Evolutionary conservation across 2,113 vertebrate species (phyloP).

Genomic region (Dipodomys spectabilis): DNA sequence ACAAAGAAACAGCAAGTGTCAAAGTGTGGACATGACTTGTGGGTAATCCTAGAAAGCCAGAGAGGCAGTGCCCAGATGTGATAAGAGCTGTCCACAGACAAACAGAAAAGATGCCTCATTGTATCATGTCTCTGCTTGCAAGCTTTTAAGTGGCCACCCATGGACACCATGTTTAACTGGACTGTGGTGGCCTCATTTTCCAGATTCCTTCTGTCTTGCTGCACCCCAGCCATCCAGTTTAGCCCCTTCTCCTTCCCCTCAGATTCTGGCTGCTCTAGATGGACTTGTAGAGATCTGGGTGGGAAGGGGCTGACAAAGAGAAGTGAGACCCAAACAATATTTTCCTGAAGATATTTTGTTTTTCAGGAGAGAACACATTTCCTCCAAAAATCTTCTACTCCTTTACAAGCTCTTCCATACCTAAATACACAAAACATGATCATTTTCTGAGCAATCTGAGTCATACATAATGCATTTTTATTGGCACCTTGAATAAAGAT

Average conservation of each 20-base stretch:
- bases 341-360: conserved; percentile 62
- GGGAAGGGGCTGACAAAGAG: conserved; percentile 15
- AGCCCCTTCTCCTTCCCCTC: neutral
- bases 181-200: neutral
- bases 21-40: neutral
- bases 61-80: neutral
- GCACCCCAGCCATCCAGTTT: neutral
- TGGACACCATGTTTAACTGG: conserved; percentile 8
- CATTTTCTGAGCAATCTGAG: conserved; percentile 76
- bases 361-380: conserved; percentile 69
- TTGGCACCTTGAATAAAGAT: conserved; percentile 81
- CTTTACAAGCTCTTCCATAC: conserved; percentile 73
- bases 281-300: neutral
- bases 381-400: conserved; percentile 48
- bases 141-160: neutral
- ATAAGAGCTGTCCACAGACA: conserved; percentile 8
- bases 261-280: neutral
- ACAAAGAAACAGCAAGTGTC: conserved; percentile 16
- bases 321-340: conserved; percentile 65
- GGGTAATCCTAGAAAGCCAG: neutral
- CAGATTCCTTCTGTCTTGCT: neutral
- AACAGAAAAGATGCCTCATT: neutral
- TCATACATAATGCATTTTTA: conserved; percentile 81
- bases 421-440: conserved; percentile 79
- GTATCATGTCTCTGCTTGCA: neutral